Evolutionary conservation across 2,888 invertebrate species (phyloP).

Genomic region (Hypercompe scribonia): DNA sequence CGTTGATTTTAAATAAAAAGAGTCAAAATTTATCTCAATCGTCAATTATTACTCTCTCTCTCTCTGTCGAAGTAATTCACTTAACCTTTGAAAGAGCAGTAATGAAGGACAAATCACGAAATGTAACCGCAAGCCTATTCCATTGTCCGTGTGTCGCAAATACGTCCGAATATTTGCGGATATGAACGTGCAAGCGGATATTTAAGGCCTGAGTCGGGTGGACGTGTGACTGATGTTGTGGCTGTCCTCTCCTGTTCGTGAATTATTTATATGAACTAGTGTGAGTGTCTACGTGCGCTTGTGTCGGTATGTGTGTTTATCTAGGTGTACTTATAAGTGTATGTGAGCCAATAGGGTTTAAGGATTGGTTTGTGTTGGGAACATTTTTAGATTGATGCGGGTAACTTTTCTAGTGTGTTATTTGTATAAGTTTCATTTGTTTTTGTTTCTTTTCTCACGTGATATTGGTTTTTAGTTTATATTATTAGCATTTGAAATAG

Average conservation of each 20-base stretch:
- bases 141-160: constrained; percentile 52
- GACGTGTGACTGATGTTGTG: constrained; percentile 68
- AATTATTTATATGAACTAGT: constrained; percentile 54
- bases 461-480: neutral
- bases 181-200: constrained; percentile 51
- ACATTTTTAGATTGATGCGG: constrained; percentile 23
- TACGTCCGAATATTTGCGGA: constrained; percentile 52
- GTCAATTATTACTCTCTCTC: neutral
- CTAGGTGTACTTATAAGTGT: constrained; percentile 22
- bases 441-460: constrained; percentile 5
- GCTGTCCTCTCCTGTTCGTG: constrained; percentile 39
- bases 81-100: constrained; percentile 29
- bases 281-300: constrained; percentile 9
- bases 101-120: constrained; percentile 43
- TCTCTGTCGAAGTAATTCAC: constrained; percentile 15
- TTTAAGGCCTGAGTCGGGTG: constrained; percentile 56
- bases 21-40: neutral
- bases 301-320: constrained; percentile 2
- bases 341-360: constrained; percentile 24
- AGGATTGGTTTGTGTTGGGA: constrained; percentile 32
- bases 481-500: neutral
- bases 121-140: constrained; percentile 51
- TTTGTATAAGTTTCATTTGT: constrained; percentile 2
- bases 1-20: no score
- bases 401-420: constrained; percentile 9